Conservation (phyloP, 1,140 invertebrate species). For the Drosophila kikkawai region DNA sequence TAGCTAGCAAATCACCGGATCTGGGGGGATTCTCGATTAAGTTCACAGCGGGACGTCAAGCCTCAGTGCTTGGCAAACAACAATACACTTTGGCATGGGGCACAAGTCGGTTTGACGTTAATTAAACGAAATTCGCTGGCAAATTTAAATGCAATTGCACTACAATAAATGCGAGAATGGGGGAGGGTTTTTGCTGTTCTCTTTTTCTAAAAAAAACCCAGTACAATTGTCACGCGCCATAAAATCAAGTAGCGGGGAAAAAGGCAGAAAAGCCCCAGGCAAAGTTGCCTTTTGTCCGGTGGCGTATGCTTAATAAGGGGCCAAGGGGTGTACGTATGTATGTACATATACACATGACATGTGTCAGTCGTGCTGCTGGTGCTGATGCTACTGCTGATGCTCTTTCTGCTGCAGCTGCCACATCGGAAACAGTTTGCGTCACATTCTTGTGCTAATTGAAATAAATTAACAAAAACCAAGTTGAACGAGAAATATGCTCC, state of each 20-base stretch:
- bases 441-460: slow-evolving; percentile 78
- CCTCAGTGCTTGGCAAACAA: slow-evolving; percentile 58
- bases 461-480: slow-evolving; percentile 74
- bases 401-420: slow-evolving; percentile 31
- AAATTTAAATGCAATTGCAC: slow-evolving; percentile 81
- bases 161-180: slow-evolving; percentile 62
- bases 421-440: slow-evolving; percentile 60
- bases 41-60: slow-evolving; percentile 57
- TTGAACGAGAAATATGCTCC: slow-evolving; percentile 58
- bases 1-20: slow-evolving; percentile 31
- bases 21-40: slow-evolving; percentile 7
- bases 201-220: slow-evolving; percentile 3
- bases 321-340: slow-evolving; percentile 1
- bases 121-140: slow-evolving; percentile 79
- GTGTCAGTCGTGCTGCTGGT: slow-evolving; percentile 57
- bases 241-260: slow-evolving; percentile 66
- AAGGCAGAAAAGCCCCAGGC: slow-evolving; percentile 28
- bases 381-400: slow-evolving; percentile 31
- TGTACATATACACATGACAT: slow-evolving; percentile 29
- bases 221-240: slow-evolving; percentile 82
- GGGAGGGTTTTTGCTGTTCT: background rate
- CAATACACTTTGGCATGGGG: slow-evolving; percentile 47
- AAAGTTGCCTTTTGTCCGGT: slow-evolving; percentile 45
- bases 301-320: slow-evolving; percentile 66
- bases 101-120: slow-evolving; percentile 57